phyloP scores from a whole-genome alignment of 2,797 vertebrate species.

The Ptychobarbus kaznakovi region DNA sequence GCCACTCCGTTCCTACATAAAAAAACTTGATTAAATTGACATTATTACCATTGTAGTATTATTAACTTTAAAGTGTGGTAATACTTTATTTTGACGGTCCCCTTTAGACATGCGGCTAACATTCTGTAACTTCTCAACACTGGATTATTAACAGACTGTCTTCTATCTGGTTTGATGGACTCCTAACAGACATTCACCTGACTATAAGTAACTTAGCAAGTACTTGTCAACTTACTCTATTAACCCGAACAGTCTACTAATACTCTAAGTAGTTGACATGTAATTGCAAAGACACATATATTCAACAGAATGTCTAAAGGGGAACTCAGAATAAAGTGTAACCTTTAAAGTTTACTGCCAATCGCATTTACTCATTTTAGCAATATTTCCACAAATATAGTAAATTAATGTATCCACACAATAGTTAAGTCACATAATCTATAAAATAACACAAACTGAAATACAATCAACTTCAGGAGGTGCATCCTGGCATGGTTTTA shows the following conservation, averaged over 20 bases:
- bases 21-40: constrained; percentile 15
- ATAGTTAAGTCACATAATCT: background rate
- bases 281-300: background rate
- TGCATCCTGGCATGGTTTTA: background rate
- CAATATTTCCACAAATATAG: background rate
- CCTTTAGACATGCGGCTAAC: background rate
- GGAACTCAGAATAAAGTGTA: background rate
- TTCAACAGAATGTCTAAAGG: background rate
- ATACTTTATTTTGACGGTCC: background rate
- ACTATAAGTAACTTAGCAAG: background rate
- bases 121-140: background rate
- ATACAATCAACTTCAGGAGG: background rate
- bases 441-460: background rate
- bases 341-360: background rate
- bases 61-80: background rate
- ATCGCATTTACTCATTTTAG: background rate
- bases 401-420: background rate
- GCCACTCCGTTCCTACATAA: constrained; percentile 90
- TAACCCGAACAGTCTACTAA: background rate
- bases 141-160: background rate
- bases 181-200: background rate
- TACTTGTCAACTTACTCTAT: background rate
- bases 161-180: background rate
- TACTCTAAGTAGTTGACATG: background rate
- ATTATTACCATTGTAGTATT: background rate